A percentile compares a stretch with the other conserved stretches of the same genome.
These are phyloP conservation scores for Oxygymnocypris stewartii DNA, from an alignment of 2,113 vertebrate genomes.

Conservation along the genomic window DNA sequence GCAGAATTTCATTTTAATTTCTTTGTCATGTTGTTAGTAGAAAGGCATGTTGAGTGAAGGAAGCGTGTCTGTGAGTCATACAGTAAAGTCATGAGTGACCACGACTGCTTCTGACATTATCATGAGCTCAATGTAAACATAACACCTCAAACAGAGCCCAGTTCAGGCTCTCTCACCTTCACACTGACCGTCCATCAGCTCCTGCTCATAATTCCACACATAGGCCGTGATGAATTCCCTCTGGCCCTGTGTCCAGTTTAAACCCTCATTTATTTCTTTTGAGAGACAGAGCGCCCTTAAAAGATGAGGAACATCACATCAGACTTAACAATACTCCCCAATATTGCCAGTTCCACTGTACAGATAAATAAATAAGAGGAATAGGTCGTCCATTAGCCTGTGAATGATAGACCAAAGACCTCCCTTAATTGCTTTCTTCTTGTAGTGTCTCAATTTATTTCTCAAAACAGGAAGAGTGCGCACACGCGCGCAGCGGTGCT, in stretches of 20 bases:
- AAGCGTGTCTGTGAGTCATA: neutral
- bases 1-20: neutral
- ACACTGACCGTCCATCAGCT: slow-evolving; percentile 47
- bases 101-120: slow-evolving; percentile 12
- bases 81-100: neutral
- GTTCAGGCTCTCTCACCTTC: slow-evolving; percentile 48
- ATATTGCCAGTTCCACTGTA: slow-evolving; percentile 34
- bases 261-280: slow-evolving; percentile 56
- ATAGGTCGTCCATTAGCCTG: slow-evolving; percentile 71
- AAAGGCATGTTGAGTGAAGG: neutral
- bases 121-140: slow-evolving; percentile 24
- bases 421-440: slow-evolving; percentile 66
- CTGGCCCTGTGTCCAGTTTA: slow-evolving; percentile 36
- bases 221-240: slow-evolving; percentile 50
- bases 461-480: slow-evolving; percentile 67
- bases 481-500: slow-evolving; percentile 18
- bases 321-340: slow-evolving; percentile 32
- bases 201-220: slow-evolving; percentile 33
- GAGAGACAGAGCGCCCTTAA: slow-evolving; percentile 43
- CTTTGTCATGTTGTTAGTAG: neutral
- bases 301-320: slow-evolving; percentile 48
- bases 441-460: slow-evolving; percentile 67
- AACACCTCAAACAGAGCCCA: slow-evolving; percentile 39
- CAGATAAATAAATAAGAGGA: slow-evolving; percentile 55
- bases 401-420: slow-evolving; percentile 76